Percentiles rank a stretch among this genome's conserved stretches.
Conservation (phyloP, 2,113 vertebrate genomes). For the Circaetus gallicus region DNA sequence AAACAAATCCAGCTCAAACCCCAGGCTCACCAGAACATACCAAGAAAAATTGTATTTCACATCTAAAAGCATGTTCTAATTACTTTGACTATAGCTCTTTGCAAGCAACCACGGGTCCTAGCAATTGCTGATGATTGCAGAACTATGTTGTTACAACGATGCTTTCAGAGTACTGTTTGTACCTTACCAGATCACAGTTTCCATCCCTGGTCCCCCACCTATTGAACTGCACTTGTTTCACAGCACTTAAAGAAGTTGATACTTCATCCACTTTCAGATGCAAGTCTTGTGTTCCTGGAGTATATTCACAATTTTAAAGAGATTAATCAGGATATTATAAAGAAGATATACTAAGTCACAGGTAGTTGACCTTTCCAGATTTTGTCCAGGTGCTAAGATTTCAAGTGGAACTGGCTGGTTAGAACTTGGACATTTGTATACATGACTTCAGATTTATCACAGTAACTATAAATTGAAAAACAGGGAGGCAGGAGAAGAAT, state of each 20-base stretch:
- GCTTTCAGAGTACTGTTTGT: neutral
- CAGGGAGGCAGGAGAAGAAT: neutral
- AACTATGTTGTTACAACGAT: rapidly evolving
- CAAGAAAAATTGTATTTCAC: neutral
- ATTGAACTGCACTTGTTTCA: neutral
- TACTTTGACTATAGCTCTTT: neutral
- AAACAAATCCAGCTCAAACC: neutral
- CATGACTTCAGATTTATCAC: neutral
- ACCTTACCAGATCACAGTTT: neutral
- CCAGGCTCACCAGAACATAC: neutral
- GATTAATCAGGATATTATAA: neutral
- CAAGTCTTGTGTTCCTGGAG: neutral
- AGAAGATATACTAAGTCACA: neutral
- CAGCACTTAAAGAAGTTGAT: neutral
- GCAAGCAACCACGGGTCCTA: rapidly evolving
- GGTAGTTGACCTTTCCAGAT: neutral
- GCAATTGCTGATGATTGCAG: neutral
- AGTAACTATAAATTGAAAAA: neutral
- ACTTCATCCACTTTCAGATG: neutral
- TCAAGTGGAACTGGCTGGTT: neutral
- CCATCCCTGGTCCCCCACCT: neutral
- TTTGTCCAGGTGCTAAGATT: neutral
- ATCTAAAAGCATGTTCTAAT: neutral
- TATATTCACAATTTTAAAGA: neutral
- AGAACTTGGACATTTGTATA: neutral